Evolutionary conservation across 1,140 invertebrate genomes (phyloP).

Genomic region (Dendroctonus ponderosae): DNA sequence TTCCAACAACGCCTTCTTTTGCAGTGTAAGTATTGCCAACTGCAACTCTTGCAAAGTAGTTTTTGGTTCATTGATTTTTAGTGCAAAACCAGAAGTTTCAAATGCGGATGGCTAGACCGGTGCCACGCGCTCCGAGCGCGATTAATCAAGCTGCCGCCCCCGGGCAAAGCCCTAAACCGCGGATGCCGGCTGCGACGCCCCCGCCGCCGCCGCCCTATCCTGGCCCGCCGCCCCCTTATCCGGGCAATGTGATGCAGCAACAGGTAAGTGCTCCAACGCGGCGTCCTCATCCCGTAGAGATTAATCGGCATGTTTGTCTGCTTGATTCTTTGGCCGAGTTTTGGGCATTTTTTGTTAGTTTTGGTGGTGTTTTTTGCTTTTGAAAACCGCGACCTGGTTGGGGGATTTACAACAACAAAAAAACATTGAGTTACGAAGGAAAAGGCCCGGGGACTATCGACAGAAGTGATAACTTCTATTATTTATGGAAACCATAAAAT

Average conservation of each 20-base stretch:
- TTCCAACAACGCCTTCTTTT: conserved; percentile 50
- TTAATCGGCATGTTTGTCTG: conserved; percentile 35
- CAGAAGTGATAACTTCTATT: too few species aligned
- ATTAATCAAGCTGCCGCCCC: conserved; percentile 42
- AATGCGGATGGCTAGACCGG: conserved; percentile 44
- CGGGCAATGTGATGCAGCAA: conserved; percentile 54
- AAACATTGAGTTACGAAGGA: too few species aligned
- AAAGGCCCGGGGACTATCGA: too few species aligned
- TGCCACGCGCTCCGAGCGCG: conserved; percentile 38
- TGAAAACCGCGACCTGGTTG: not conserved
- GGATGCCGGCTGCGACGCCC: conserved; percentile 47
- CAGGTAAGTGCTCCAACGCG: conserved; percentile 22
- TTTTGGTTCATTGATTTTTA: conserved; percentile 19
- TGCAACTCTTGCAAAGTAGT: not conserved
- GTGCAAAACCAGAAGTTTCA: conserved; percentile 49
- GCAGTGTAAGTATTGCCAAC: conserved; percentile 34
- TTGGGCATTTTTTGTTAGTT: conserved; percentile 39
- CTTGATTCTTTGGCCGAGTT: conserved; percentile 46
- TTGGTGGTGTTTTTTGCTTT: conserved; percentile 13
- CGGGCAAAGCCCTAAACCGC: conserved; percentile 36
- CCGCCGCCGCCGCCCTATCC: conserved; percentile 64
- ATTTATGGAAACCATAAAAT: too few species aligned
- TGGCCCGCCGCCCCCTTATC: conserved; percentile 65
- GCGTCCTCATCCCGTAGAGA: not conserved
- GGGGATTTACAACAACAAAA: too few species aligned